These are phyloP conservation scores for Meteorus cinctellus DNA, from an alignment of 2,888 invertebrate species.

Conservation along the genomic window DNA sequence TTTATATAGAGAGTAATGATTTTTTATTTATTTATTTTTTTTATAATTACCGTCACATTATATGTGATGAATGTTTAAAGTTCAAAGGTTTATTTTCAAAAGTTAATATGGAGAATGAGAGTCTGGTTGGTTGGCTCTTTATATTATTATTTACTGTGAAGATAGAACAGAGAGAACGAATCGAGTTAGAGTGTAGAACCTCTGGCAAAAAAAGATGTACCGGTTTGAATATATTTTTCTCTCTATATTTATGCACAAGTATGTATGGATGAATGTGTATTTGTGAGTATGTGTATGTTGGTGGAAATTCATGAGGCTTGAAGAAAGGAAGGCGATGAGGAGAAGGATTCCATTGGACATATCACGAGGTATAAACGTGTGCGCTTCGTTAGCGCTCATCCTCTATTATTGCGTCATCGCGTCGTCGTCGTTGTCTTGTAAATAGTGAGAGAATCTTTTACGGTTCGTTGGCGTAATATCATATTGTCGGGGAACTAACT, in stretches of 20 bases:
- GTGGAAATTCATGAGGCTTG: constrained; percentile 21
- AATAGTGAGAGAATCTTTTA: constrained; percentile 19
- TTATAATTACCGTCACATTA: background rate
- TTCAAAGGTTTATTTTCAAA: background rate
- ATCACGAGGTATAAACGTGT: constrained; percentile 26
- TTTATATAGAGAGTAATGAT: background rate
- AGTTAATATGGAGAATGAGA: constrained; percentile 9
- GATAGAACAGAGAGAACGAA: constrained; percentile 18
- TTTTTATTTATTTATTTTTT: no score
- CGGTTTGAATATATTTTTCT: constrained; percentile 36
- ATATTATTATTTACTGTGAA: constrained; percentile 15
- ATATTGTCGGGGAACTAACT: background rate
- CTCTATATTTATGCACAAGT: background rate
- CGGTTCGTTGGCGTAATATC: constrained; percentile 17
- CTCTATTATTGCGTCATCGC: constrained; percentile 22
- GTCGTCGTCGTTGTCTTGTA: background rate
- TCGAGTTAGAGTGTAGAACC: constrained; percentile 11
- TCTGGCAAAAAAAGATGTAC: constrained; percentile 29
- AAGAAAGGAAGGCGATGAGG: constrained; percentile 36
- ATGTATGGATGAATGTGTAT: background rate
- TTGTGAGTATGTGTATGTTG: background rate
- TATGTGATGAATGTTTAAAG: constrained; percentile 4
- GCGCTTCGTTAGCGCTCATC: constrained; percentile 22
- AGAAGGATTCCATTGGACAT: constrained; percentile 42
- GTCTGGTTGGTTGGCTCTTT: background rate